These are phyloP conservation scores for Halictus rubicundus DNA, from an alignment of 1,140 invertebrate species.

Conservation along the genomic window DNA sequence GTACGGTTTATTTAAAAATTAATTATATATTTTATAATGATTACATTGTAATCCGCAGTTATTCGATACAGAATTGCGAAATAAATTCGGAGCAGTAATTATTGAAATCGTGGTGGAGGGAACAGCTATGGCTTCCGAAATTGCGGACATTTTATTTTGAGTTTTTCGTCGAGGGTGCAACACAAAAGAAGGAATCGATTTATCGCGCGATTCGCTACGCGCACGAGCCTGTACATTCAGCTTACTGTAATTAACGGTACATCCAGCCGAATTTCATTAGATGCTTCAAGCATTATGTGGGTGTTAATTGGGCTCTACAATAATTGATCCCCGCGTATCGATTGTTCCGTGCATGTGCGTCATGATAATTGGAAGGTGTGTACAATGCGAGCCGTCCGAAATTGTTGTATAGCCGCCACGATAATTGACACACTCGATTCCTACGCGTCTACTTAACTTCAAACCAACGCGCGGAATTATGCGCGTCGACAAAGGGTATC, in stretches of 20 bases:
- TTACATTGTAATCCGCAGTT: too few species aligned
- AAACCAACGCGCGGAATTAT: neutral
- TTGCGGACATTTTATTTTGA: too few species aligned
- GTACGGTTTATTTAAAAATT: too few species aligned
- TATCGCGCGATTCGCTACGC: neutral
- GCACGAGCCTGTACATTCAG: neutral
- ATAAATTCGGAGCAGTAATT: too few species aligned
- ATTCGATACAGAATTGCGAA: too few species aligned
- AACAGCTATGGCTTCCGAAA: too few species aligned
- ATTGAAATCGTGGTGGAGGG: too few species aligned
- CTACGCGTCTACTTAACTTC: neutral
- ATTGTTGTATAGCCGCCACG: neutral
- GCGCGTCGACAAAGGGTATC: neutral
- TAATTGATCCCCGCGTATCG: neutral
- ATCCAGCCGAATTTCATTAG: neutral
- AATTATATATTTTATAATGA: too few species aligned
- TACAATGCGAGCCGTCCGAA: neutral
- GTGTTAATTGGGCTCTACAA: neutral
- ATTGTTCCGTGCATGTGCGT: neutral
- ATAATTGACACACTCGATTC: neutral
- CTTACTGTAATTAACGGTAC: neutral
- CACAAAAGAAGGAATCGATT: neutral
- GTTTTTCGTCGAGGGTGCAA: too few species aligned
- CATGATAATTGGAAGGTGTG: constrained; percentile 5
- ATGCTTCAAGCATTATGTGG: neutral